Evolutionary conservation across 2,888 invertebrate genomes (phyloP).

Genomic region (Cordilura impudica): DNA sequence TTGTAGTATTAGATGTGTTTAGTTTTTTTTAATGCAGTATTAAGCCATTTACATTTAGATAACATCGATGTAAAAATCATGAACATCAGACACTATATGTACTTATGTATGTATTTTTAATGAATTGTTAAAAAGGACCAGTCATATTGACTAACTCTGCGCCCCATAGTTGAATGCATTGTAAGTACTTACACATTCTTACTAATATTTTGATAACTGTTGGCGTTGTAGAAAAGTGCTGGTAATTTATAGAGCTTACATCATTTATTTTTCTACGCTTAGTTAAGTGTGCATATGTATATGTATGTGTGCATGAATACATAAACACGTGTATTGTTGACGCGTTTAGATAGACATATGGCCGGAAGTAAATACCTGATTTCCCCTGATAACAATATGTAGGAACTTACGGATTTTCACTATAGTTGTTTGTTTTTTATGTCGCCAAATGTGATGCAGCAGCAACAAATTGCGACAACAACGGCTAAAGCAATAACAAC

Average conservation of each 20-base stretch:
- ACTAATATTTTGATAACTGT: no score
- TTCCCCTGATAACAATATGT: constrained; percentile 62
- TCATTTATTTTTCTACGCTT: background rate
- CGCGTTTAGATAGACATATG: constrained; percentile 53
- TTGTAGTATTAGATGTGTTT: no score
- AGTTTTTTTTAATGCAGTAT: no score
- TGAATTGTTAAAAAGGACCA: no score
- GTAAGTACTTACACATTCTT: no score
- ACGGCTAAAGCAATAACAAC: background rate
- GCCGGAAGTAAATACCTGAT: constrained; percentile 62
- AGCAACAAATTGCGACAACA: background rate
- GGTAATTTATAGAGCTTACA: constrained; percentile 40
- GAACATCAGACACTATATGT: no score
- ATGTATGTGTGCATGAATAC: constrained; percentile 2
- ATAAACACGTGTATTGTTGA: constrained; percentile 49
- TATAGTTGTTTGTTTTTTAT: constrained; percentile 21
- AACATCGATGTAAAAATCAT: no score
- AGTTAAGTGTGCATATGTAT: background rate
- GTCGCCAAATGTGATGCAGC: constrained; percentile 28
- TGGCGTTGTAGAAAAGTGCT: constrained; percentile 38
- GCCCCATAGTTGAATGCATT: background rate
- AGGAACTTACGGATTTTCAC: constrained; percentile 62
- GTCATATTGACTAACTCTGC: no score
- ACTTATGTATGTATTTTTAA: no score
- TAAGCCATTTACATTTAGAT: no score